Evolutionary conservation across 1,140 invertebrate species (phyloP).

Genomic region (Drosophila parvula): DNA sequence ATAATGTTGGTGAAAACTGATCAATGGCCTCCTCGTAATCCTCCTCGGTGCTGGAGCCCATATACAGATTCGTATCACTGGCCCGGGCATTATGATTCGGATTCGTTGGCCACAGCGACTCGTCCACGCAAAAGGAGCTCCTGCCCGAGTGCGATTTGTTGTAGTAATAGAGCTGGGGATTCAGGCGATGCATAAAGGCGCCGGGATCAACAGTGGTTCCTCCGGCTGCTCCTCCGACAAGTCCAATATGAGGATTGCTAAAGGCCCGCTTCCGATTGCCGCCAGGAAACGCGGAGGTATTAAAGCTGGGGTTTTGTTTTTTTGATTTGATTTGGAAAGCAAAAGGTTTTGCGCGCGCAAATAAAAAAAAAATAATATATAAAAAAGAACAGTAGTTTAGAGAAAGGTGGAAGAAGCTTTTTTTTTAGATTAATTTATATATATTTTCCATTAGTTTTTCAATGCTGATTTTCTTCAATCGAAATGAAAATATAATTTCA

Average conservation of each 20-base stretch:
- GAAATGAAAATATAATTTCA: slow-evolving; percentile 12
- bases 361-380: slow-evolving; percentile 31
- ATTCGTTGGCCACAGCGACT: slow-evolving; percentile 66
- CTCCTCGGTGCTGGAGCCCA: slow-evolving; percentile 48
- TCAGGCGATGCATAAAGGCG: slow-evolving; percentile 46
- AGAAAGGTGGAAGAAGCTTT: slow-evolving; percentile 27
- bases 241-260: slow-evolving; percentile 73
- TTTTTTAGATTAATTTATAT: slow-evolving; percentile 8
- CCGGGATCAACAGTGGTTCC: slow-evolving; percentile 27
- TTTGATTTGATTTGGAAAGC: slow-evolving; percentile 28
- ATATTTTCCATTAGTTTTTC: slow-evolving; percentile 13
- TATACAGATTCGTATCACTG: slow-evolving; percentile 68
- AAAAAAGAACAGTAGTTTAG: slow-evolving; percentile 19
- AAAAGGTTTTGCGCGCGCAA: slow-evolving; percentile 30
- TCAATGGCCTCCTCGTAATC: slow-evolving; percentile 75
- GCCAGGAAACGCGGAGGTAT: slow-evolving; percentile 16
- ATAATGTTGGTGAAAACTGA: slow-evolving; percentile 77
- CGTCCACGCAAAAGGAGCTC: slow-evolving; percentile 75
- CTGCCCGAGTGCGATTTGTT: slow-evolving; percentile 65
- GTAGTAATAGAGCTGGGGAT: slow-evolving; percentile 73
- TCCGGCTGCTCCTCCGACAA: not conserved
- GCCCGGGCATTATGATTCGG: slow-evolving; percentile 4
- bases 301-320: slow-evolving; percentile 27
- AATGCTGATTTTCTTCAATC: slow-evolving; percentile 15
- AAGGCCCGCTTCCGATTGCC: slow-evolving; percentile 71